Conservation (phyloP, 1,140 invertebrate genomes). For the Dreissena polymorpha region DNA sequence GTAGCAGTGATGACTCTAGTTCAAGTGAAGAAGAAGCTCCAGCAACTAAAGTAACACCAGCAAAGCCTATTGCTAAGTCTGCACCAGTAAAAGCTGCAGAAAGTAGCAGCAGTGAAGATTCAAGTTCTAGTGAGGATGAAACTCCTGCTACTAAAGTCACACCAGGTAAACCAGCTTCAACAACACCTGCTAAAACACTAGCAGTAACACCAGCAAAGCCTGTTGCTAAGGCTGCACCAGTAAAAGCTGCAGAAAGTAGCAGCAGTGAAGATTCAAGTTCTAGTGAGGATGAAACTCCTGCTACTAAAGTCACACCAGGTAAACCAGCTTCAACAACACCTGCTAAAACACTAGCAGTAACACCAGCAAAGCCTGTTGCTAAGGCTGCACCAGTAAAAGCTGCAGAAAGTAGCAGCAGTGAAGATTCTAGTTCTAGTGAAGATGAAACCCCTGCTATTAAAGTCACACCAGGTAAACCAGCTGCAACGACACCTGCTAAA, state of each 20-base stretch:
- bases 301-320: slow-evolving; percentile 25
- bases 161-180: slow-evolving; percentile 27
- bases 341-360: slow-evolving; percentile 22
- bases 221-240: not conserved
- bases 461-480: slow-evolving; percentile 28
- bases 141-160: slow-evolving; percentile 22
- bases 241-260: slow-evolving; percentile 46
- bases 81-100: not conserved
- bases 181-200: not conserved
- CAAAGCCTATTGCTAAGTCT: slow-evolving; percentile 28
- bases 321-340: slow-evolving; percentile 20
- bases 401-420: slow-evolving; percentile 24
- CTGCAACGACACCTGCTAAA: slow-evolving; percentile 21
- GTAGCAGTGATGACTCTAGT: slow-evolving; percentile 43
- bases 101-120: slow-evolving; percentile 26
- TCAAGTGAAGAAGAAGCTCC: slow-evolving; percentile 46
- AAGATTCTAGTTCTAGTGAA: slow-evolving; percentile 20
- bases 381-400: slow-evolving; percentile 28
- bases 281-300: slow-evolving; percentile 52
- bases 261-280: slow-evolving; percentile 48
- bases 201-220: too few relatives aligned
- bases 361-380: slow-evolving; percentile 15
- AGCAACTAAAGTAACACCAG: slow-evolving; percentile 42
- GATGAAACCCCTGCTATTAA: slow-evolving; percentile 42
- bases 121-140: slow-evolving; percentile 33